These are phyloP conservation scores for Elachura formosa DNA, from an alignment of 2,113 vertebrate genomes.

Conservation along the genomic window DNA sequence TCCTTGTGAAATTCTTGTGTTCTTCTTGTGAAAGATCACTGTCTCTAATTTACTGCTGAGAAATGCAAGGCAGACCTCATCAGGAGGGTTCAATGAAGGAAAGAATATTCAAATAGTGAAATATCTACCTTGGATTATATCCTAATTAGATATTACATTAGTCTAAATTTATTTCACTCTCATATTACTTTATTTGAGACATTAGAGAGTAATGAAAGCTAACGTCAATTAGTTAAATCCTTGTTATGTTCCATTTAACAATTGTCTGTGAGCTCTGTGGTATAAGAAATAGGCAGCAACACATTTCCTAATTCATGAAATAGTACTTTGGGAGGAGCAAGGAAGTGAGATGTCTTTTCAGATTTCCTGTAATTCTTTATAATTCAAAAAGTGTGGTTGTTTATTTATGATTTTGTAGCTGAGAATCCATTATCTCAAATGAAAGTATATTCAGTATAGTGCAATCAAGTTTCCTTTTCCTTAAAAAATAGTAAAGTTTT, in stretches of 20 bases:
- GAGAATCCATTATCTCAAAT: not conserved
- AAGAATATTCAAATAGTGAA: slow-evolving; percentile 16
- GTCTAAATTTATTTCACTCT: slow-evolving; percentile 25
- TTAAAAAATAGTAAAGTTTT: not conserved
- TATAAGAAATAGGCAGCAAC: not conserved
- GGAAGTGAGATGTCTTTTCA: not conserved
- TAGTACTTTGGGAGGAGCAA: not conserved
- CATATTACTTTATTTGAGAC: slow-evolving; percentile 14
- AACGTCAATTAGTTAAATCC: slow-evolving; percentile 43
- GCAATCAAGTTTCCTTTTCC: not conserved
- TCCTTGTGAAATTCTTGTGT: not conserved
- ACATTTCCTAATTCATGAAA: not conserved
- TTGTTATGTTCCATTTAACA: slow-evolving; percentile 4
- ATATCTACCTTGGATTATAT: slow-evolving; percentile 12
- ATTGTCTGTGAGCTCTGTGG: not conserved
- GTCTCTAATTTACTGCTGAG: not conserved
- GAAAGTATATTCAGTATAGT: not conserved
- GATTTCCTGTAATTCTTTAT: not conserved
- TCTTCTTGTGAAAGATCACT: not conserved
- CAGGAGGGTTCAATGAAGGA: not conserved
- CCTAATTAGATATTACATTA: slow-evolving; percentile 20
- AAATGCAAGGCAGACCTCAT: not conserved
- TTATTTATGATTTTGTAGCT: not conserved
- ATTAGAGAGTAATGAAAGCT: slow-evolving; percentile 40
- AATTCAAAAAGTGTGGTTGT: not conserved